Base-by-base conservation (phyloP, 2,113 vertebrate species). In the Dendropsophus ebraccatus region DNA sequence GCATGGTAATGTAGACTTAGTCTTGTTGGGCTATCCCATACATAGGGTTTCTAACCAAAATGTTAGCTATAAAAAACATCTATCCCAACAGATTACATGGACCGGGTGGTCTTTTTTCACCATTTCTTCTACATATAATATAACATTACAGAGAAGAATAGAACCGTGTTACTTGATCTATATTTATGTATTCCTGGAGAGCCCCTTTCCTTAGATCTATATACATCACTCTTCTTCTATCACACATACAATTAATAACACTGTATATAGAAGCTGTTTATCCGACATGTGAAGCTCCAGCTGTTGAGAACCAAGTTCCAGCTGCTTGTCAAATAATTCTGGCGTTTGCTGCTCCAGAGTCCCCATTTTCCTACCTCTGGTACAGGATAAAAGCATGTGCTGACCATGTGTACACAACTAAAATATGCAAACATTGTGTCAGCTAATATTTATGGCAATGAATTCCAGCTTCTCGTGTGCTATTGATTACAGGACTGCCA, bases 401-500 rank as follows among this genome's bases (percentile, higher is more conserved):
- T 10, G 67, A 70, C 35, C 67, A 70, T 70, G 67, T 77, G 75
- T 21, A 52, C 49, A 76, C 74, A 30, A 30, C 13, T 52, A 52
- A 50, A 52, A 28, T 25, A 67, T 32, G 62, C 74, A 76, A 50
- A 77, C 49, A 77, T 10, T 3, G 25, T 76, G 74, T 52, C 74
- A 52, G 47, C 49, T 76, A 52, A 52, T 77, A 54, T 54, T 54
- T 77, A 32, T 32, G 11, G 7, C 13, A 50, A 76, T 76, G 45
- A 76, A 50, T 50, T 50, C 75, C 75, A 54, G 75, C 17, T 77
- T 54, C 75, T 54, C 12, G 19, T 56, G 50, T 77, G 49, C 50
- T 77, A 54, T 54, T 35, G 49, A 77, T 77, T 77, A 77, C 21
- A 77, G 25, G 1, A 9, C 75, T 54, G 67, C 50, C 75, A 77